Base-by-base conservation (phyloP, 35 echinoderm and acorn worm genomes). In the Anneissia japonica region DNA sequence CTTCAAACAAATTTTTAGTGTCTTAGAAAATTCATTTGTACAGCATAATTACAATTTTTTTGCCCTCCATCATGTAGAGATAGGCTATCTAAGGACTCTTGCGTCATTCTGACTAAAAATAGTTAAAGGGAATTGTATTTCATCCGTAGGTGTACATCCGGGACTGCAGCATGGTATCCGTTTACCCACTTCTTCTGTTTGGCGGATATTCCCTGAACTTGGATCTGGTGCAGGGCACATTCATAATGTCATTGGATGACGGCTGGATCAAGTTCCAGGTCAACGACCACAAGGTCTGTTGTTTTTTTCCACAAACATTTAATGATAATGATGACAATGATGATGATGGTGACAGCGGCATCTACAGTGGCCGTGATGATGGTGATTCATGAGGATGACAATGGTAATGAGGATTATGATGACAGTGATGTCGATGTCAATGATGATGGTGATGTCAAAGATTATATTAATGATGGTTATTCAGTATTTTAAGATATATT, bases 121-220 rank as follows among this genome's bases (percentile, higher is more conserved):
- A 2, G 31, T 81, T 81, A n/a, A 81, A 0, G 0, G 36, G 0
- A 34, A 0, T 39, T 7, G 30, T 75, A 34, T 36, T 21, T 77
- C 34, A 31, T 73, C 23, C 32, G 30, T 30, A 92, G 90, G 85
- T 92, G 32, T 92, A 92, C 85, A 92, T 92, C n/a, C 90, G 90
- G 84, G 85, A 91, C 37, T 92, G 90, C 35, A 92, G 90, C 74
- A 92, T 92, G 90, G 90, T 91, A 38, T 92, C 90, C 26, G 85
- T 92, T 72, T 88, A 92, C 46, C 84, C 80, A 0, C 79, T 91
- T 72, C 90, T 92, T 1, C 72, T 91, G 35, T 92, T 92, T 77
- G 90, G 90, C 23, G 90, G 90, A n/a, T 92, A 86, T 79, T 74
- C 73, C 35, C 90, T 92, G 21, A 83, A 87, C 36, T 82, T 92